phyloP scores from a whole-genome alignment of 2,797 vertebrate genomes.

The Lemur catta region DNA sequence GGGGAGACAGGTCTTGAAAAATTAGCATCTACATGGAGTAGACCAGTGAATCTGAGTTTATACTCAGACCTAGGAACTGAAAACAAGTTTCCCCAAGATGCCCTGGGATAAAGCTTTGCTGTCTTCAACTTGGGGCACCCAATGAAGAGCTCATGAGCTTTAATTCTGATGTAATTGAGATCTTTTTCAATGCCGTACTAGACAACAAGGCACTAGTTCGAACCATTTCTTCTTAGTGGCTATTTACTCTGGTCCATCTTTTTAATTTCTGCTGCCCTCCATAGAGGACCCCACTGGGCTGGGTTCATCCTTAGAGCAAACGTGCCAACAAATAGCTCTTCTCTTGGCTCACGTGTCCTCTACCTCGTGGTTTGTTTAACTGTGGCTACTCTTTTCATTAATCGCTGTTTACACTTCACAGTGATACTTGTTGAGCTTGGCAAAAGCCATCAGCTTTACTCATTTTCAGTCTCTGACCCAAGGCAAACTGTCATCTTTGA shows the following conservation, averaged over 20 bases:
- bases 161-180: neutral
- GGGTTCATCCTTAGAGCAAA: neutral
- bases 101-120: neutral
- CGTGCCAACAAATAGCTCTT: neutral
- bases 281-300: neutral
- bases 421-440: slow-evolving; percentile 51
- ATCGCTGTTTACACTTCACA: slow-evolving; percentile 32
- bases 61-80: neutral
- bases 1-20: neutral
- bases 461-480: slow-evolving; percentile 6
- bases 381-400: slow-evolving; percentile 45
- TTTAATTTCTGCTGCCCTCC: neutral
- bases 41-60: neutral
- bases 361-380: slow-evolving; percentile 31
- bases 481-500: slow-evolving; percentile 34
- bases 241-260: neutral
- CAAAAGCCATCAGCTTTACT: neutral
- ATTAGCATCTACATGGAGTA: neutral
- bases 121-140: neutral
- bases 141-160: neutral
- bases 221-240: neutral
- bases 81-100: neutral
- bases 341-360: neutral
- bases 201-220: neutral
- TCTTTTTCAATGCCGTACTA: neutral